A percentile compares a stretch with the other conserved stretches of the same genome.
phyloP scores from a whole-genome alignment of 2,888 invertebrate genomes.

The Beris chalybata region DNA sequence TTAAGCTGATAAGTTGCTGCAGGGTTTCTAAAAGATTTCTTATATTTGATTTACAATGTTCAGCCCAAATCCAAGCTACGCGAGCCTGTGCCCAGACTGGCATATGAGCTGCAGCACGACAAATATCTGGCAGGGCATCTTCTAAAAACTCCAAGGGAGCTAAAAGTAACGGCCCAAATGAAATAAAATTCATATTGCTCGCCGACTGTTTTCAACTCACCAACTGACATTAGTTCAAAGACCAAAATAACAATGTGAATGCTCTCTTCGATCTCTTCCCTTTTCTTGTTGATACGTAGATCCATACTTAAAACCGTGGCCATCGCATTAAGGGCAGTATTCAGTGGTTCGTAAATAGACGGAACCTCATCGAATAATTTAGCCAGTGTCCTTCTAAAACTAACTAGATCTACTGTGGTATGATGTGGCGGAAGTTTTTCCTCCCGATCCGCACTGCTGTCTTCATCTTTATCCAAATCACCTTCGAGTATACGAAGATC shows the following conservation, averaged over 20 bases:
- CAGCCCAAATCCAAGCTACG: slow-evolving; percentile 79
- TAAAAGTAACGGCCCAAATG: slow-evolving; percentile 43
- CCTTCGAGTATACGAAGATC: slow-evolving; percentile 72
- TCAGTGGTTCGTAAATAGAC: slow-evolving; percentile 49
- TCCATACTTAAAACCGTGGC: slow-evolving; percentile 41
- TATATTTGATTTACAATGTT: slow-evolving; percentile 66
- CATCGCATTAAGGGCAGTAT: slow-evolving; percentile 43
- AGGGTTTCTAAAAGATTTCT: slow-evolving; percentile 73
- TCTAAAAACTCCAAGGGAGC: slow-evolving; percentile 82
- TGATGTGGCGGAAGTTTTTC: slow-evolving; percentile 39
- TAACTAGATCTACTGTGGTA: slow-evolving; percentile 64
- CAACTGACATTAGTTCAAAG: slow-evolving; percentile 75
- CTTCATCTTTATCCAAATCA: slow-evolving; percentile 86
- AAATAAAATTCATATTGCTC: slow-evolving; percentile 40
- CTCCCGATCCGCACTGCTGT: slow-evolving; percentile 61
- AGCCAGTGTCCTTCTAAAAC: slow-evolving; percentile 59
- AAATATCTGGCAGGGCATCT: slow-evolving; percentile 75
- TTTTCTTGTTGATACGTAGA: slow-evolving; percentile 39
- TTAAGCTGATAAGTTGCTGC: slow-evolving; percentile 85
- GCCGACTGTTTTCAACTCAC: slow-evolving; percentile 50
- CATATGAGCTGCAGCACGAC: slow-evolving; percentile 74
- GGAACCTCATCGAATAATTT: slow-evolving; percentile 47
- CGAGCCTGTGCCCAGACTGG: slow-evolving; percentile 75
- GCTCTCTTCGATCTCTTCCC: slow-evolving; percentile 47
- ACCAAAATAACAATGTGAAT: slow-evolving; percentile 68